Percentiles rank a stretch among this genome's conserved stretches.
Evolutionary conservation across 2,888 invertebrate species (phyloP).

Genomic region (Tortricodes alternella): DNA sequence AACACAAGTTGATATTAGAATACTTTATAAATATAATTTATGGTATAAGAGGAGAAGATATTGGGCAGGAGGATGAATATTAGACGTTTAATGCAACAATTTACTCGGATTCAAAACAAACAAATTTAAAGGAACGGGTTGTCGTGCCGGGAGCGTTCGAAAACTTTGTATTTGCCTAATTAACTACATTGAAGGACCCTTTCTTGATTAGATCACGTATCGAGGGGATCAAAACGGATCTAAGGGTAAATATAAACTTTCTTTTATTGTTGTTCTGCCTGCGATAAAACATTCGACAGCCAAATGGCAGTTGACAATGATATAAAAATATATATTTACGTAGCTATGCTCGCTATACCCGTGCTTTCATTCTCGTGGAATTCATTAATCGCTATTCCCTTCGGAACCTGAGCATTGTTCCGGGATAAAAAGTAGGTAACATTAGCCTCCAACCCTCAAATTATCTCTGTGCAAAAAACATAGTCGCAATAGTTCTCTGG

Average conservation of each 20-base stretch:
- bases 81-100: slow-evolving; percentile 34
- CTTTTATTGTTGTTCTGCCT: slow-evolving; percentile 64
- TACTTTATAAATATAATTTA: too few species aligned
- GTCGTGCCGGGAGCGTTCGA: slow-evolving; percentile 41
- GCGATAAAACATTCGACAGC: slow-evolving; percentile 49
- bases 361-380: too few species aligned
- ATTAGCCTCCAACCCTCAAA: too few species aligned
- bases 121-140: slow-evolving; percentile 49
- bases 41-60: background rate
- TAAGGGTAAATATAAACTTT: slow-evolving; percentile 64
- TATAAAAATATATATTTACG: background rate
- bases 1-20: too few species aligned
- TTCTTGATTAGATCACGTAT: slow-evolving; percentile 75
- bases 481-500: too few species aligned
- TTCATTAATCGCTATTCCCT: too few species aligned
- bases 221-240: slow-evolving; percentile 65
- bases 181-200: slow-evolving; percentile 68
- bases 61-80: background rate
- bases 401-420: too few species aligned
- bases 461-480: too few species aligned
- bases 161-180: slow-evolving; percentile 73
- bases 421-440: too few species aligned
- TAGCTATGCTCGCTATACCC: background rate
- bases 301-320: slow-evolving; percentile 43
- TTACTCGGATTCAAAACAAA: slow-evolving; percentile 51